Evolutionary conservation across 2,888 invertebrate species (phyloP), one percentile per base, ranked within the genome.

Genomic region (Flabesymbios commensalis): DNA sequence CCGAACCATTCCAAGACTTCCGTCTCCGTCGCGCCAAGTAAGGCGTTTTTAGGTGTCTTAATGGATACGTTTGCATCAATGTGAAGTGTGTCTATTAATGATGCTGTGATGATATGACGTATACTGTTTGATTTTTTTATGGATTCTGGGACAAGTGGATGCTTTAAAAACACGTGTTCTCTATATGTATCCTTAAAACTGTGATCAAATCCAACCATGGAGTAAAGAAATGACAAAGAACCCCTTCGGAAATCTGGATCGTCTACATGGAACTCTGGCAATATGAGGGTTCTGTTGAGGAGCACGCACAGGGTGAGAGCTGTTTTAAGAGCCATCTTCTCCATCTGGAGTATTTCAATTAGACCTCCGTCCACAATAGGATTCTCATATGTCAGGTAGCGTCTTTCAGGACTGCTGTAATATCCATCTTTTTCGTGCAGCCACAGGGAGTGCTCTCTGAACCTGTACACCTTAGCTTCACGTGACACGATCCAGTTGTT

Each of bases 401-500:
- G 57, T 14, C 45, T 10, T 10, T 24, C 22, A n/a, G 4, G 1
- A 26, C 19, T 48, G 10, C 55, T 51, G 39, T 66, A 66, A 28
- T 66, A 66, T 3, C 42, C 49, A 5, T 48, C n/a, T n/a, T n/a
- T n/a, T 47, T 65, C 62, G 19, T 31, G 10, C 14, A 45, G 5
- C 65, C 65, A 65, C 47, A 48, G 22, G 14, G 32, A 43, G 14
- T 26, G 31, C 58, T 65, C 65, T 42, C 52, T 62, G 43, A 59
- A 51, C 22, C 65, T 19, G 33, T 65, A 65, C 1, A 55, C 33
- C 57, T 65, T 65, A 10, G 59, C 62, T 1, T 49, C 62, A 17
- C 31, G n/a, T 29, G 53, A 39, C 14, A 62, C 57, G 19, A 65
- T 65, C 57, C 61, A 65, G 48, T 65, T 65, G 32, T 65, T 59